Conservation (phyloP, 2,113 vertebrate genomes). For the Atrichornis clamosus region DNA sequence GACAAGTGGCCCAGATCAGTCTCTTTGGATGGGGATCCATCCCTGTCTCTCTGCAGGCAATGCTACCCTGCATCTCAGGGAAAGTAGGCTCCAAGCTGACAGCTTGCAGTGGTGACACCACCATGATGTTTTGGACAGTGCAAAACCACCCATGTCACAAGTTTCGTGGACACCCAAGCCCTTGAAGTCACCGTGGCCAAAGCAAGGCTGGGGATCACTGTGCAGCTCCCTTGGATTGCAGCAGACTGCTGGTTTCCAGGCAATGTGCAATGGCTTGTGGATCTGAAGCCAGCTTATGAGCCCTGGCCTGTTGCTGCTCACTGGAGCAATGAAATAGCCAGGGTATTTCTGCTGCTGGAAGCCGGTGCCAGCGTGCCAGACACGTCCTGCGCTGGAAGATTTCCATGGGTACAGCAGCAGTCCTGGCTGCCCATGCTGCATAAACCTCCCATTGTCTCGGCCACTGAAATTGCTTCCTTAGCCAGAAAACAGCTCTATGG, state of each 20-base stretch:
- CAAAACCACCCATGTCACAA: not conserved
- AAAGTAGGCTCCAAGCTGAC: not conserved
- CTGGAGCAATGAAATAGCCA: slow-evolving; percentile 1
- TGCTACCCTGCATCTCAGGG: not conserved
- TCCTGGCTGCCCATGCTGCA: not conserved
- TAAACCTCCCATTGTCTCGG: not conserved
- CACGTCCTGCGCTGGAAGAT: not conserved
- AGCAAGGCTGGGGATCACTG: not conserved
- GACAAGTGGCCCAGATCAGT: not conserved
- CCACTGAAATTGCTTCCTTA: not conserved
- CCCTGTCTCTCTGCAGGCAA: not conserved
- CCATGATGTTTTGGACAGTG: not conserved
- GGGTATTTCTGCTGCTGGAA: not conserved
- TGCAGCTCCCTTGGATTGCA: not conserved
- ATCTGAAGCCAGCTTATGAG: not conserved
- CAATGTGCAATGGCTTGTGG: not conserved
- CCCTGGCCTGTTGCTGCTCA: not conserved
- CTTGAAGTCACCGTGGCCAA: not conserved
- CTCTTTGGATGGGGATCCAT: not conserved
- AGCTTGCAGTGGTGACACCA: not conserved
- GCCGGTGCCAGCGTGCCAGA: not conserved
- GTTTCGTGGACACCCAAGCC: not conserved
- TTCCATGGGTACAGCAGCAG: slow-evolving; percentile 2
- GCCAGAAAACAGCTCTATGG: not conserved
- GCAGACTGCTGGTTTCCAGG: not conserved